Conservation (phyloP, 2,888 invertebrate species). For the Lymantria monacha region DNA sequence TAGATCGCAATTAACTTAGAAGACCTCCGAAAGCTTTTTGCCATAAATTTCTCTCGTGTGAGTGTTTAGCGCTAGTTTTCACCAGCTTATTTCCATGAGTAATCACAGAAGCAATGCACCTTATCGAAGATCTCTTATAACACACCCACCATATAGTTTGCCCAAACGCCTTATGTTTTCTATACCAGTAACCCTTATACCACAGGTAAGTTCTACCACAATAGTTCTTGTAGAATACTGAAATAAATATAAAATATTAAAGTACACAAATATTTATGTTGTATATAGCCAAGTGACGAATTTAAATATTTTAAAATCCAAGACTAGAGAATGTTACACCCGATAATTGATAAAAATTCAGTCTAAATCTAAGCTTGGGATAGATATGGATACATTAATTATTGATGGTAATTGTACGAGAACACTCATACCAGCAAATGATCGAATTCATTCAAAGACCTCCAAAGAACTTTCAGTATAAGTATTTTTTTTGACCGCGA, state of each 20-base stretch:
- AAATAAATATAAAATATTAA: conserved; percentile 4
- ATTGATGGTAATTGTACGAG: no score
- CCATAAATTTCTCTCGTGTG: conserved; percentile 33
- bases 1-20: conserved; percentile 12
- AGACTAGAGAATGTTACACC: no score
- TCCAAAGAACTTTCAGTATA: no score
- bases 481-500: no score
- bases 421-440: no score
- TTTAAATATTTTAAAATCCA: no score
- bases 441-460: no score
- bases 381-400: no score
- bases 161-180: conserved; percentile 31
- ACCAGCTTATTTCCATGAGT: conserved; percentile 32
- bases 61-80: conserved; percentile 29
- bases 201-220: conserved; percentile 29
- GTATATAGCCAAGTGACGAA: no score
- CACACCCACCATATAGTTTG: conserved; percentile 46
- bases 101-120: conserved; percentile 38
- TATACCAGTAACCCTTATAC: conserved; percentile 35
- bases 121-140: conserved; percentile 34
- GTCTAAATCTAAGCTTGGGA: no score
- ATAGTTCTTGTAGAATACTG: conserved; percentile 33
- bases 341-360: no score
- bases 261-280: neutral
- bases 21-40: conserved; percentile 23